A percentile compares a stretch with the other conserved stretches of the same genome.
These are phyloP conservation scores for Anolis sagrei DNA, from an alignment of 2,113 vertebrate species.

Conservation along the genomic window DNA sequence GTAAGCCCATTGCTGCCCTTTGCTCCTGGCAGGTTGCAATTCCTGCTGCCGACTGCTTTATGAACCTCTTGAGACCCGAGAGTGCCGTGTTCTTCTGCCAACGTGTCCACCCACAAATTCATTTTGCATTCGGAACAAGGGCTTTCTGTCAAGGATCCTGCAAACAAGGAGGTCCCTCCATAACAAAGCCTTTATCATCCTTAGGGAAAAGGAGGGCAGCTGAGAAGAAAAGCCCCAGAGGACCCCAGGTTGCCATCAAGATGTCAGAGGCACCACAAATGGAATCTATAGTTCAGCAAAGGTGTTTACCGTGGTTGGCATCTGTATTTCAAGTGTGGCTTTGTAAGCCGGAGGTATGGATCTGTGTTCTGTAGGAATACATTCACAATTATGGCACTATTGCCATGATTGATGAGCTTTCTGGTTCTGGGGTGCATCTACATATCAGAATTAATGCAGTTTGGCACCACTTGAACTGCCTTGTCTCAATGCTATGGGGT, in stretches of 20 bases:
- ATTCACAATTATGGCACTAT: no score
- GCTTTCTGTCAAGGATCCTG: conserved; percentile 20
- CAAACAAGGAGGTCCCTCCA: background rate
- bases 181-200: conserved; percentile 22
- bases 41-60: conserved; percentile 42
- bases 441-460: no score
- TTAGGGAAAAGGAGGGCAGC: background rate
- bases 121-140: conserved; percentile 19
- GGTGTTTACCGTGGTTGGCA: no score
- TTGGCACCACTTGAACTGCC: no score
- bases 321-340: background rate
- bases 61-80: conserved; percentile 49
- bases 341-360: no score
- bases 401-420: no score
- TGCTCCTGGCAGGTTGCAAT: conserved; percentile 46
- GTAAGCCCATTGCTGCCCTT: conserved; percentile 53
- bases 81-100: conserved; percentile 41
- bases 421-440: no score
- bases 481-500: no score
- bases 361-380: no score
- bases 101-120: conserved; percentile 38
- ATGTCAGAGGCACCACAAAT: background rate
- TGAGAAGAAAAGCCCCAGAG: background rate
- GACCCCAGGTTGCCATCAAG: background rate
- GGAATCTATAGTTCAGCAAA: background rate